Evolutionary conservation across 2,113 vertebrate species (phyloP).

Genomic region (Bombycilla garrulus): DNA sequence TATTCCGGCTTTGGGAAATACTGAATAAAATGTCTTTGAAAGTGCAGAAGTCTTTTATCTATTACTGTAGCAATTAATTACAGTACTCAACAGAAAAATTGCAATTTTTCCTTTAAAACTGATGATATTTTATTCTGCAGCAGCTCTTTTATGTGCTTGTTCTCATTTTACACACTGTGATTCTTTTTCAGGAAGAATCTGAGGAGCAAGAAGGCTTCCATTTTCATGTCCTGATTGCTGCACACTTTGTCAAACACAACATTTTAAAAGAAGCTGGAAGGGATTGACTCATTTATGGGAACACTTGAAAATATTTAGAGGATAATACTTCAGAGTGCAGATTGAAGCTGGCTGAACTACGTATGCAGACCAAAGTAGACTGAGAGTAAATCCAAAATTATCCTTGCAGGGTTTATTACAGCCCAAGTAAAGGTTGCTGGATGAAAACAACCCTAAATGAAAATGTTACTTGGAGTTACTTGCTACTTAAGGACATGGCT

Average conservation of each 20-base stretch:
- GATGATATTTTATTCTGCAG: background rate
- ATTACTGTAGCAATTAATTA: background rate
- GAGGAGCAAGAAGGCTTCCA: background rate
- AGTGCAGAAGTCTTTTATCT: background rate
- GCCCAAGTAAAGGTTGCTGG: background rate
- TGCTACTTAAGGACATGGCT: background rate
- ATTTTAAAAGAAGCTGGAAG: background rate
- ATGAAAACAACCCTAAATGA: background rate
- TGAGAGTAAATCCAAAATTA: background rate
- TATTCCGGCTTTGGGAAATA: background rate
- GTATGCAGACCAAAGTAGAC: background rate
- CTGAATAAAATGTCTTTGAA: background rate
- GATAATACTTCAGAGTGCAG: background rate
- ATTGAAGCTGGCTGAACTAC: background rate
- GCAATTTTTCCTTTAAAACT: background rate
- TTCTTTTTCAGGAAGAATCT: background rate
- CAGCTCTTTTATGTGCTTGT: background rate
- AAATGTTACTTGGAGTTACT: background rate
- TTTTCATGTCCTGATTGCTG: background rate
- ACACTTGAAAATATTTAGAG: background rate
- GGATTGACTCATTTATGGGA: background rate
- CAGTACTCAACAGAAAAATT: background rate
- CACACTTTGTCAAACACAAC: background rate
- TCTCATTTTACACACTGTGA: background rate
- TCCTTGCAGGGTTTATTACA: background rate